These are phyloP conservation scores for Nephila pilipes DNA, from an alignment of 1,140 invertebrate genomes.

Conservation along the genomic window DNA sequence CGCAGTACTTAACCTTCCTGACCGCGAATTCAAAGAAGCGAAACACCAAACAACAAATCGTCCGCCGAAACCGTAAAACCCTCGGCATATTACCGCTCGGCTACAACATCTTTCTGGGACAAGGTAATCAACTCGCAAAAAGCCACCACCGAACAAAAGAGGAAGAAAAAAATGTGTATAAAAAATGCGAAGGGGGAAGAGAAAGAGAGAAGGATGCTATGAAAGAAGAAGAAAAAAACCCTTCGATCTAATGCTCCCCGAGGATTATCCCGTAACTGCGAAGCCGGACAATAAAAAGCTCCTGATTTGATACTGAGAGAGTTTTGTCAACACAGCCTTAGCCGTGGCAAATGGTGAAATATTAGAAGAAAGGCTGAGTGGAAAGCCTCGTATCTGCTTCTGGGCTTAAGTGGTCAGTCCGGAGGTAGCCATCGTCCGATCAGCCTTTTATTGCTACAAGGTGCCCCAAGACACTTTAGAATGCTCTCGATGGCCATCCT, in stretches of 20 bases:
- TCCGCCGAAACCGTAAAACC: background rate
- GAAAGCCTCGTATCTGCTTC: slow-evolving; percentile 25
- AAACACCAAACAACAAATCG: background rate
- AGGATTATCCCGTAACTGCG: background rate
- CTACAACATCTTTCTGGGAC: background rate
- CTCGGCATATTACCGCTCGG: background rate
- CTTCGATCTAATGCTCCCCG: slow-evolving; percentile 2
- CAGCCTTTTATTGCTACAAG: slow-evolving; percentile 12
- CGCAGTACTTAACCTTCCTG: background rate
- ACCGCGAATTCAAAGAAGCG: background rate
- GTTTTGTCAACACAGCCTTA: slow-evolving; percentile 37
- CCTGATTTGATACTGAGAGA: slow-evolving; percentile 43
- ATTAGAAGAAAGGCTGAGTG: slow-evolving; percentile 42
- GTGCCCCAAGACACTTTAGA: slow-evolving; percentile 4
- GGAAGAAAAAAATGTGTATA: background rate
- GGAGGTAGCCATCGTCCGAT: background rate
- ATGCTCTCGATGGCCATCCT: background rate
- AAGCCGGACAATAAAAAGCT: slow-evolving; percentile 11
- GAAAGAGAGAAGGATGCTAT: background rate
- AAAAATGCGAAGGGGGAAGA: background rate
- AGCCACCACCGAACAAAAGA: background rate
- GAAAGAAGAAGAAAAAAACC: background rate
- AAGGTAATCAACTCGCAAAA: slow-evolving; percentile 12
- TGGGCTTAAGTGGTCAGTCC: slow-evolving; percentile 2
- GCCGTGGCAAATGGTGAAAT: slow-evolving; percentile 42